Conservation (phyloP, 1,140 invertebrate species). For the Platyscapa corneri region DNA sequence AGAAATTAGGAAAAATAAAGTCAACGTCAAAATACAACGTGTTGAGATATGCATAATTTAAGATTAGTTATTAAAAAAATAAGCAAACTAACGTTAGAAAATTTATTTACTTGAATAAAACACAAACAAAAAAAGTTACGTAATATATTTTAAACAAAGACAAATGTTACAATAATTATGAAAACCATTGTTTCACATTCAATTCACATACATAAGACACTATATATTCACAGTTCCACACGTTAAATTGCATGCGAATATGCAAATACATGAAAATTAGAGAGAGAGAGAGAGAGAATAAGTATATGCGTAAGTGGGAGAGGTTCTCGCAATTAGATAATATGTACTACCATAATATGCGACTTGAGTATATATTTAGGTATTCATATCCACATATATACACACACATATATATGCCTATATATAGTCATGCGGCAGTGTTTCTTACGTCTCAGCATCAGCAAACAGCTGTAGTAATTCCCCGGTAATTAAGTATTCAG, state of each 20-base stretch:
- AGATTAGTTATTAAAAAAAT: neutral
- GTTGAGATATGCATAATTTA: neutral
- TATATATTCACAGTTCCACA: neutral
- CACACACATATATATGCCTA: neutral
- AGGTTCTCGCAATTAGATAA: conserved; percentile 29
- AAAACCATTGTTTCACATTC: too few relatives aligned
- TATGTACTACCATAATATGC: neutral
- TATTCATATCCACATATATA: neutral
- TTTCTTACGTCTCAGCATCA: neutral
- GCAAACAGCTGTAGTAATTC: neutral
- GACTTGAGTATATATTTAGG: neutral
- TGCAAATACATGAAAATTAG: neutral
- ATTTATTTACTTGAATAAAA: neutral
- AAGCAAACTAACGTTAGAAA: neutral
- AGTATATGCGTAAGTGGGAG: neutral
- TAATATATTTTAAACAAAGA: neutral
- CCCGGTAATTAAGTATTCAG: conserved; percentile 1
- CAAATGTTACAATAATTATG: conserved; percentile 9
- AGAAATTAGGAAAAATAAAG: neutral
- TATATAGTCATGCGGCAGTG: neutral
- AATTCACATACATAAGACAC: neutral
- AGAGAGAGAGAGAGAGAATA: neutral
- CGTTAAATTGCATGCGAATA: conserved; percentile 25
- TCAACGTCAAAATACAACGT: neutral
- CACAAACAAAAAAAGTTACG: neutral